Conservation (phyloP, 2,113 vertebrate genomes). For the Hippoglossus stenolepis region DNA sequence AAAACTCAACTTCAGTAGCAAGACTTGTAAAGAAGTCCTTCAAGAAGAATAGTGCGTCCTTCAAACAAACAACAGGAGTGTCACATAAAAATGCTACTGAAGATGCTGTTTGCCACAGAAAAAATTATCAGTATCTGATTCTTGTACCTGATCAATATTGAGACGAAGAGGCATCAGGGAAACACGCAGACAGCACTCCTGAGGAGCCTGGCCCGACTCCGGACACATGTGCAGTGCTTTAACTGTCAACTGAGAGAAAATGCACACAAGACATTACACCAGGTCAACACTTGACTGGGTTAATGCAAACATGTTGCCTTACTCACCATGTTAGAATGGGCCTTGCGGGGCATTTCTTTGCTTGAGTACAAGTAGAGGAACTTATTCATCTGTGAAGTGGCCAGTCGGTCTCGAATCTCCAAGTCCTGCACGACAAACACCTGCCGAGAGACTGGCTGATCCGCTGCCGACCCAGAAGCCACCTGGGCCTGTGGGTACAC, state of each 20-base stretch:
- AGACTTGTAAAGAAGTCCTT: slow-evolving; percentile 97
- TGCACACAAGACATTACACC: neutral
- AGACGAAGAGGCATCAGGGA: slow-evolving; percentile 97
- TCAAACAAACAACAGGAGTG: slow-evolving; percentile 21
- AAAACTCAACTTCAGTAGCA: slow-evolving; percentile 92
- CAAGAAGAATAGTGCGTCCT: slow-evolving; percentile 98
- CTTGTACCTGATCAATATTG: slow-evolving; percentile 95
- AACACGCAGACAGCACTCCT: slow-evolving; percentile 95
- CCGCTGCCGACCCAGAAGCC: slow-evolving; percentile 76
- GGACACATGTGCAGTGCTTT: slow-evolving; percentile 95
- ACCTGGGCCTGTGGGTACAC: slow-evolving; percentile 86
- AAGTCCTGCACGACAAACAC: slow-evolving; percentile 95
- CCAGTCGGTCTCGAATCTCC: slow-evolving; percentile 95
- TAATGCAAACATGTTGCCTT: neutral
- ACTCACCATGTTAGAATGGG: slow-evolving; percentile 94
- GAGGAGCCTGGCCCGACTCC: slow-evolving; percentile 91
- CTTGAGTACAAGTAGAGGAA: slow-evolving; percentile 96
- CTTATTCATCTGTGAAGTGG: slow-evolving; percentile 98
- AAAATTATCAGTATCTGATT: neutral
- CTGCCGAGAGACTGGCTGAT: slow-evolving; percentile 93
- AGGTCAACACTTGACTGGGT: neutral
- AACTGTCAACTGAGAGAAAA: slow-evolving; percentile 87
- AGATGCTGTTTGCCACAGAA: neutral
- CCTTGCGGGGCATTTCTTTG: slow-evolving; percentile 95
- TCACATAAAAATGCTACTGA: neutral